phyloP scores from a whole-genome alignment of 2,888 invertebrate genomes.

The Thysanoteuthis rhombus region DNA sequence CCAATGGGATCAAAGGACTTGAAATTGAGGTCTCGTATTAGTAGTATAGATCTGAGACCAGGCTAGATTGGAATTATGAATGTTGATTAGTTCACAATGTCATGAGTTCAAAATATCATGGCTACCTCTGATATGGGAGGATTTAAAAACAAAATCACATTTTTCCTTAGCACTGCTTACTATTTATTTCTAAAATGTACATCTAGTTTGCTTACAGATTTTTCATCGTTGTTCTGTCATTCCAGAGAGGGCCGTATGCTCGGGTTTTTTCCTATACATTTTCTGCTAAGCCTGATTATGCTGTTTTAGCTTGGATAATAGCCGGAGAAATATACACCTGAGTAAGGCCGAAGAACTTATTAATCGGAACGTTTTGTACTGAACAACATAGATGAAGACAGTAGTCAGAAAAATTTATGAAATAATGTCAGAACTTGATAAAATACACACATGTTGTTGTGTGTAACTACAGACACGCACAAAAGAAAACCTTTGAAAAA shows the following conservation, averaged over 20 bases:
- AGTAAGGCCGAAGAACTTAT: not conserved
- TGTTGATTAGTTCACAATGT: too few species aligned
- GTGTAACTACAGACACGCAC: not conserved
- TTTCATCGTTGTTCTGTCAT: not conserved
- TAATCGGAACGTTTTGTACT: not conserved
- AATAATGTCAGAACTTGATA: not conserved
- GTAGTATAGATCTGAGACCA: not conserved
- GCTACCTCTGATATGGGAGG: too few species aligned
- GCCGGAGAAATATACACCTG: not conserved
- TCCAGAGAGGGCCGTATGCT: not conserved
- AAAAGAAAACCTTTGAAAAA: not conserved
- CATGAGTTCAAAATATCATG: too few species aligned
- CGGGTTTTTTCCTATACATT: not conserved
- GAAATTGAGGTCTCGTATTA: not conserved
- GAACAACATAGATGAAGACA: too few species aligned
- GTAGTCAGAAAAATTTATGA: too few species aligned
- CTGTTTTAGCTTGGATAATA: not conserved
- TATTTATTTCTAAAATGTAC: too few species aligned
- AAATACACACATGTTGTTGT: too few species aligned
- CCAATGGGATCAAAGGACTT: not conserved
- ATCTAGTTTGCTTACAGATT: too few species aligned
- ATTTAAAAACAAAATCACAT: too few species aligned
- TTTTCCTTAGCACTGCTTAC: too few species aligned
- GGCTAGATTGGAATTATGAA: too few species aligned
- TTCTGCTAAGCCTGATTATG: not conserved